phyloP scores from a whole-genome alignment of 2,797 vertebrate species.

The Alcedo atthis region DNA sequence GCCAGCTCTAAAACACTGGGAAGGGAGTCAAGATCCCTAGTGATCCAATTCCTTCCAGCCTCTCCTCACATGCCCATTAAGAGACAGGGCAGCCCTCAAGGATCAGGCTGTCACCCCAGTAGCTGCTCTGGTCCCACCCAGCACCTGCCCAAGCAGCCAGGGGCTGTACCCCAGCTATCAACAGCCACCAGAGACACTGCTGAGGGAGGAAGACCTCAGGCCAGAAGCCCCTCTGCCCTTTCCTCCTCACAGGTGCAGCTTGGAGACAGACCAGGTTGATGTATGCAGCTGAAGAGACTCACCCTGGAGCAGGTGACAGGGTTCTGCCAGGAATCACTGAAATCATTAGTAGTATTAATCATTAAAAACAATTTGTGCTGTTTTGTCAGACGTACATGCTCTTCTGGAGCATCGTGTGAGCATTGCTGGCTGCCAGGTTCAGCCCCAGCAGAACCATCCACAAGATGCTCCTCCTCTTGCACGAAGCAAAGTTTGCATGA shows the following conservation, averaged over 20 bases:
- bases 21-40: background rate
- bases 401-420: background rate
- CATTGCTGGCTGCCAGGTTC: background rate
- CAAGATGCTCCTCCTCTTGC: background rate
- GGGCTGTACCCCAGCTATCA: background rate
- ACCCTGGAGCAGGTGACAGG: too few species aligned
- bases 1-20: background rate
- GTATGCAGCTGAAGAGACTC: background rate
- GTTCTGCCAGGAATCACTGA: background rate
- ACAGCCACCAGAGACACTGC: background rate
- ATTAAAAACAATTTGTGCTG: background rate
- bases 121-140: background rate
- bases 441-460: background rate
- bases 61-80: background rate
- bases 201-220: background rate
- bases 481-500: background rate
- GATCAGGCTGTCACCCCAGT: background rate
- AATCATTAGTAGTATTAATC: too few species aligned
- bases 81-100: background rate
- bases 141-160: fast-evolving
- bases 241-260: background rate
- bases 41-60: fast-evolving
- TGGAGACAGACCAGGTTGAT: background rate
- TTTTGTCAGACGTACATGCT: fast-evolving
- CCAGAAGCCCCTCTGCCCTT: background rate